Conservation (phyloP, 2,797 vertebrate genomes). For the Pachyuromys duprasi region DNA sequence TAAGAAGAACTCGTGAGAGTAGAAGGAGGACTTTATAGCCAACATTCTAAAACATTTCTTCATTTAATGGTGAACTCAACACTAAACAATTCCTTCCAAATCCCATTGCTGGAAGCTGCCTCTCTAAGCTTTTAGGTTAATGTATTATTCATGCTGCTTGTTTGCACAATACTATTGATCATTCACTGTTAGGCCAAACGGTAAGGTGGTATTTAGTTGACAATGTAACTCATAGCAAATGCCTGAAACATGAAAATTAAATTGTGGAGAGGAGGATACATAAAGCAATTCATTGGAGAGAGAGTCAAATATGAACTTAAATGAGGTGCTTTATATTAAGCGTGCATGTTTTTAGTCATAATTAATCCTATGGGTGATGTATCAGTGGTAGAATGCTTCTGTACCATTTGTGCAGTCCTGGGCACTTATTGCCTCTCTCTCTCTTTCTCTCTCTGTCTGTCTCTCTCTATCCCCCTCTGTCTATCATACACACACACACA, state of each 20-base stretch:
- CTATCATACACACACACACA: not conserved
- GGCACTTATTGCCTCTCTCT: not conserved
- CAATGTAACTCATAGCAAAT: slow-evolving; percentile 50
- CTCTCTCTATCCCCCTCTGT: not conserved
- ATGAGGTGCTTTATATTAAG: slow-evolving; percentile 17
- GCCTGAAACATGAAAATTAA: slow-evolving; percentile 38
- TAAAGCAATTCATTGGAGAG: slow-evolving; percentile 1
- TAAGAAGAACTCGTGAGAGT: not conserved
- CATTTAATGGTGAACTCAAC: slow-evolving; percentile 12
- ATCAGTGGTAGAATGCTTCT: not conserved
- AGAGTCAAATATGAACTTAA: slow-evolving; percentile 32
- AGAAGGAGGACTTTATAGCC: not conserved
- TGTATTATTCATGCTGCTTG: slow-evolving; percentile 64
- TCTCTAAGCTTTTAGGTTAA: slow-evolving; percentile 57
- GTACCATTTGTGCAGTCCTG: too few species aligned
- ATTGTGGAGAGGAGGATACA: not conserved
- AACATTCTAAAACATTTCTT: slow-evolving; percentile 1
- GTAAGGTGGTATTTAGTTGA: slow-evolving; percentile 51
- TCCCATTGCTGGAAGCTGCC: not conserved
- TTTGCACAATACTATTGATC: slow-evolving; percentile 65
- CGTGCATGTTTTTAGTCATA: not conserved
- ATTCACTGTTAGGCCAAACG: slow-evolving; percentile 46
- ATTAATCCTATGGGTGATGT: not conserved
- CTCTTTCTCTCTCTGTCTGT: not conserved
- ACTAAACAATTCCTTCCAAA: slow-evolving; percentile 45